These are phyloP conservation scores for Rotaria sp. DNA, from an alignment of 2,888 invertebrate genomes.

Conservation along the genomic window DNA sequence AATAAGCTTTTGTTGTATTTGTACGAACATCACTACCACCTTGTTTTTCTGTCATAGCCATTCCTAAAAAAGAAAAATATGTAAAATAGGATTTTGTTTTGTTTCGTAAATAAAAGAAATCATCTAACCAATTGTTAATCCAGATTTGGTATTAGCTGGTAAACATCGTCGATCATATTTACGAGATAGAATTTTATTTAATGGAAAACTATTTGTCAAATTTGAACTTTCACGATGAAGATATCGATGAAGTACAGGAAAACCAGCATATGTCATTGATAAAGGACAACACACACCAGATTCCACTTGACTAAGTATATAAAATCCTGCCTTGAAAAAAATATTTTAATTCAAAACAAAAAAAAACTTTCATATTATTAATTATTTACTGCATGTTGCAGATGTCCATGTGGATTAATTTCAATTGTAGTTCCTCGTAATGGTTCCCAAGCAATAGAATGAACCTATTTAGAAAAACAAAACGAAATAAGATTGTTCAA, in stretches of 20 bases:
- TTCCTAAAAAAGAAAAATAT: background rate
- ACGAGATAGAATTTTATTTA: background rate
- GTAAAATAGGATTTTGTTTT: background rate
- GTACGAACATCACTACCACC: slow-evolving; percentile 22
- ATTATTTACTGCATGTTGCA: slow-evolving; percentile 19
- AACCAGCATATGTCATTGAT: slow-evolving; percentile 25
- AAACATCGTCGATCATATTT: slow-evolving; percentile 17
- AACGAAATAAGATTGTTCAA: background rate
- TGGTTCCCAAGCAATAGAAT: slow-evolving; percentile 17
- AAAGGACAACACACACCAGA: background rate
- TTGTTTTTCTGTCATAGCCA: slow-evolving; percentile 29
- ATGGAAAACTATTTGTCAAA: background rate
- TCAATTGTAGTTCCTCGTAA: background rate
- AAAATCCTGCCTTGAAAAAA: background rate
- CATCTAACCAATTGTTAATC: background rate
- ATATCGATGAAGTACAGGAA: slow-evolving; percentile 23
- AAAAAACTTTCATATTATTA: background rate
- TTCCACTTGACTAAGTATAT: background rate
- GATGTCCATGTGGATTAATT: background rate
- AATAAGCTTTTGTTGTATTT: slow-evolving; percentile 6
- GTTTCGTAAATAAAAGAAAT: background rate
- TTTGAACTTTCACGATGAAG: background rate
- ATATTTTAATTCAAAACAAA: background rate
- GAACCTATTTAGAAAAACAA: background rate
- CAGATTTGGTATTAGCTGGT: background rate